Evolutionary conservation across 2,797 vertebrate genomes (phyloP).

Genomic region (Pangasius sanitwongsei): DNA sequence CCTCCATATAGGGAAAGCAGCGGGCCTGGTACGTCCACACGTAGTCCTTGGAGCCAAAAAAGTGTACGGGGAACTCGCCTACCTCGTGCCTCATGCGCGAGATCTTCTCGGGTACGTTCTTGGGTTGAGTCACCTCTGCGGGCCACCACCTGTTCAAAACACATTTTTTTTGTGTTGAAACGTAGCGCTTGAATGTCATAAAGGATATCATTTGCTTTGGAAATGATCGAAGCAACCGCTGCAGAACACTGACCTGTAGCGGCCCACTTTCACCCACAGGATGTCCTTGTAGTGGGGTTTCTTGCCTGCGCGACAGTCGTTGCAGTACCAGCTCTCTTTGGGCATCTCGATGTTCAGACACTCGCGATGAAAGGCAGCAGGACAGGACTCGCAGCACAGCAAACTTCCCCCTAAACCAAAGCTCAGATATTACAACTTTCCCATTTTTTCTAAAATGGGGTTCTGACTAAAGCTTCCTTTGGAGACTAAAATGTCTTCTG

Average conservation of each 20-base stretch:
- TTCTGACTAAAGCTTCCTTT: not conserved
- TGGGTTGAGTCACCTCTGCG: slow-evolving; percentile 92
- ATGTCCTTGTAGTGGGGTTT: slow-evolving; percentile 96
- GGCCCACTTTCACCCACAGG: slow-evolving; percentile 97
- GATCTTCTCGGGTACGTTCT: slow-evolving; percentile 91
- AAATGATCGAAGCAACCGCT: not conserved
- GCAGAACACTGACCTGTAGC: slow-evolving; percentile 84
- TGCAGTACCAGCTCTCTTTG: slow-evolving; percentile 98
- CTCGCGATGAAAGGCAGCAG: slow-evolving; percentile 97
- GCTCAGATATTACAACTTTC: not conserved
- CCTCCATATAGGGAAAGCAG: slow-evolving; percentile 98
- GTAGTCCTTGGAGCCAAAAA: slow-evolving; percentile 98
- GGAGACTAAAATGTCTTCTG: not conserved
- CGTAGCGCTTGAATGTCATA: not conserved
- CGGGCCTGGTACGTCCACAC: slow-evolving; percentile 98
- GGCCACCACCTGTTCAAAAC: slow-evolving; percentile 91
- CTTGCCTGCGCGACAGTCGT: slow-evolving; percentile 98
- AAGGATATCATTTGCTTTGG: not conserved
- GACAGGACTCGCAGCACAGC: slow-evolving; percentile 98
- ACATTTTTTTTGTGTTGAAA: not conserved
- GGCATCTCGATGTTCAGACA: slow-evolving; percentile 99
- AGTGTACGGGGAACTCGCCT: slow-evolving; percentile 96
- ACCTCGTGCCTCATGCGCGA: slow-evolving; percentile 94
- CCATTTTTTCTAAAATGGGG: not conserved
- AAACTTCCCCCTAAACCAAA: slow-evolving; percentile 88